Base-by-base conservation (phyloP, 2,888 invertebrate genomes). In the Nomada lathburiana region DNA sequence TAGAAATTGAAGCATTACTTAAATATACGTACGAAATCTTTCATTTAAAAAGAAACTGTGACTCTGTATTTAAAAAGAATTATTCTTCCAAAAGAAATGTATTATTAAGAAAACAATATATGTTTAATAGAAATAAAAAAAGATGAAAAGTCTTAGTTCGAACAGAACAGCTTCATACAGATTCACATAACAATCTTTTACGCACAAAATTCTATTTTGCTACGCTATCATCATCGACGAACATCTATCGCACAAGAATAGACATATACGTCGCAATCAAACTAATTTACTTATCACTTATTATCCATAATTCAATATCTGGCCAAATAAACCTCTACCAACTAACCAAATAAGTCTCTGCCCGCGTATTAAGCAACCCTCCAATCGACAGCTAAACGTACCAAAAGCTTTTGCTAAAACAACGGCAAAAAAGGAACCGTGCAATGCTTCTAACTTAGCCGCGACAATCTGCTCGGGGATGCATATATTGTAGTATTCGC, bases 381-480 rank as follows among this genome's bases (percentile, higher is more conserved):
- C 29, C 2, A 11, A 26, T 10, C 9, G 9, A 13, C 20, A 36
- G 44, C 1, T 3, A 29, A 29, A 23, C 23, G 29, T 18, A 36
- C 5, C 1, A 47, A 47, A 29, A 53, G 11, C 11, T 52, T n/a
- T 2, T 69, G 13, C 5, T 42, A 68, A 42, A 55, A 42, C 1
- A 18, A 10, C 53, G 16, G 18, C 4, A 57, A 53, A 20, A 18
- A 4, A 74, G 68, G 74, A 50, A 63, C 2, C 23, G 26, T 53
- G 60, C 18, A 36, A 20, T 20, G 52, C 5, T 13, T 65, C 42
- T 52, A 80, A 65, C 50, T 7, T 23, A 29, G 50, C 18, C 23
- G 47, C 26, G 44, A 53, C 69, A 60, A 65, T 76, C 42, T 47
- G 57, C 42, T 13, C 20, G 23, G 26, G 47, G 52, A 26, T 68